Evolutionary conservation across 2,888 invertebrate genomes (phyloP).

Genomic region (Scaptomyza tumidula): DNA sequence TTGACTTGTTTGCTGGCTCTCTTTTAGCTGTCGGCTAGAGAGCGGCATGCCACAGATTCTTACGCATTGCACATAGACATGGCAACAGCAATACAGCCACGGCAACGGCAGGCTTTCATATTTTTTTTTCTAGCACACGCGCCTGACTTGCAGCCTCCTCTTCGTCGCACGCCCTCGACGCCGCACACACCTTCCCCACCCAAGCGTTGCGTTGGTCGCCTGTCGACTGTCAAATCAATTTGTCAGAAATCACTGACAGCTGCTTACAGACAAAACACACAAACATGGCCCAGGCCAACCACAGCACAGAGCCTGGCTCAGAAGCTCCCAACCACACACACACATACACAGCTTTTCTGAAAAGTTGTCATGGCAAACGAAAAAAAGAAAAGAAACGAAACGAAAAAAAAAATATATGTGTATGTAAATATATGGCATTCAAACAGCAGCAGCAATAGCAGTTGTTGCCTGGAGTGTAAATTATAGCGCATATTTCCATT

Average conservation of each 20-base stretch:
- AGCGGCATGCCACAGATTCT: slow-evolving; percentile 41
- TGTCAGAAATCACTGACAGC: slow-evolving; percentile 83
- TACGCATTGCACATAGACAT: slow-evolving; percentile 60
- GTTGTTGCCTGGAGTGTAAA: slow-evolving; percentile 75
- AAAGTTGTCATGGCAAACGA: slow-evolving; percentile 70
- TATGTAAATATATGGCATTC: neutral
- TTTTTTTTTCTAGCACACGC: slow-evolving; percentile 72
- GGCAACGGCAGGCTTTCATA: slow-evolving; percentile 61
- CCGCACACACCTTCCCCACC: neutral
- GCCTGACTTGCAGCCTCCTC: slow-evolving; percentile 51
- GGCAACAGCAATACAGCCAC: slow-evolving; percentile 42
- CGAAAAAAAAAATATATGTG: slow-evolving; percentile 6
- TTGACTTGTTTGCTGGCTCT: slow-evolving; percentile 32
- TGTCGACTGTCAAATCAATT: slow-evolving; percentile 82
- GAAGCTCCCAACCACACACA: slow-evolving; percentile 5
- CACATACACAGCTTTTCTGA: slow-evolving; percentile 31
- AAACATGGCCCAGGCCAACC: slow-evolving; percentile 57
- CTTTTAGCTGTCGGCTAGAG: slow-evolving; percentile 35
- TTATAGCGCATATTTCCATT: slow-evolving; percentile 78
- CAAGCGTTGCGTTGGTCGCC: slow-evolving; percentile 59
- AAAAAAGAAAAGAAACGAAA: slow-evolving; percentile 7
- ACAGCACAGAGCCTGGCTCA: slow-evolving; percentile 32
- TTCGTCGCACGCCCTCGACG: neutral
- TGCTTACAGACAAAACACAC: slow-evolving; percentile 79
- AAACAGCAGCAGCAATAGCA: slow-evolving; percentile 14